phyloP scores from a whole-genome alignment of 2,113 vertebrate genomes.

The Sceloporus undulatus region DNA sequence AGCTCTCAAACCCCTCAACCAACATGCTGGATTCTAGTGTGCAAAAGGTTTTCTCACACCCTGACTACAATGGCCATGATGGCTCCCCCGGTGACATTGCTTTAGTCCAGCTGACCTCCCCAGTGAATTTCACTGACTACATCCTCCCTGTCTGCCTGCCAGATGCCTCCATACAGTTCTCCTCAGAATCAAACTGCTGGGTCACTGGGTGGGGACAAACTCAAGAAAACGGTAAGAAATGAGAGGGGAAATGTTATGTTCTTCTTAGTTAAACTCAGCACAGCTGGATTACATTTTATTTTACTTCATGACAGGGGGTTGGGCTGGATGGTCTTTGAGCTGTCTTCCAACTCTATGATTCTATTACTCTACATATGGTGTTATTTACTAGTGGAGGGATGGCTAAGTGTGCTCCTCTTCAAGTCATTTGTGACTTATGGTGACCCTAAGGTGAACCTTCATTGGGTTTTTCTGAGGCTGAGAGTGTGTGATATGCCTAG shows the following conservation, averaged over 20 bases:
- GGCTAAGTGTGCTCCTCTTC: no score
- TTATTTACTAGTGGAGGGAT: no score
- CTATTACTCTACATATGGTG: no score
- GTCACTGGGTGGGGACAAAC: constrained; percentile 73
- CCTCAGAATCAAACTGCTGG: constrained; percentile 46
- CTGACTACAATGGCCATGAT: background rate
- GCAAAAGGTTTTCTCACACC: background rate
- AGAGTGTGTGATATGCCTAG: no score
- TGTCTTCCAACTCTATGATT: no score
- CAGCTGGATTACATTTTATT: no score
- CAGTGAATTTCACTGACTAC: constrained; percentile 33
- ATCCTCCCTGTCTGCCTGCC: constrained; percentile 70
- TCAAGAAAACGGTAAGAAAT: constrained; percentile 48
- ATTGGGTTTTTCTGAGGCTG: no score
- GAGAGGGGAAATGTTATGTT: background rate
- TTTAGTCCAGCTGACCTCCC: constrained; percentile 54
- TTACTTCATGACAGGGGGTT: no score
- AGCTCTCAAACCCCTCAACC: background rate
- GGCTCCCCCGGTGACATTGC: constrained; percentile 55
- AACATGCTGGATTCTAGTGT: background rate
- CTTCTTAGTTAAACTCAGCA: background rate
- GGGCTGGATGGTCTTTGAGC: no score
- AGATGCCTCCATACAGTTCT: background rate
- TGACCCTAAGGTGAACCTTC: no score
- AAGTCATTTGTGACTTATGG: no score